Conservation (phyloP, 2,113 vertebrate species). For the Lophotis ruficrista region DNA sequence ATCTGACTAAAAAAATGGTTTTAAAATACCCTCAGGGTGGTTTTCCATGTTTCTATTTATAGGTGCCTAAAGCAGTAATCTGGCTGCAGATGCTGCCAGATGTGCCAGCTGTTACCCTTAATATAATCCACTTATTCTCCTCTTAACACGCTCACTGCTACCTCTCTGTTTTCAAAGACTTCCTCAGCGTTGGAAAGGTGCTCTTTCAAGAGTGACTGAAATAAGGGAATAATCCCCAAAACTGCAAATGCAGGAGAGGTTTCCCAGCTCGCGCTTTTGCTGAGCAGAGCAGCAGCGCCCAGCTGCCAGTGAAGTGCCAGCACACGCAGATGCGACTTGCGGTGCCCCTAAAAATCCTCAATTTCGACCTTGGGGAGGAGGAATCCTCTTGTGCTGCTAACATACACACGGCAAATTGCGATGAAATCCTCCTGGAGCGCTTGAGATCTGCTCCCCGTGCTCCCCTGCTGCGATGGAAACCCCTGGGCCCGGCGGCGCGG, state of each 20-base stretch:
- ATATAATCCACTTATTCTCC: background rate
- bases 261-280: background rate
- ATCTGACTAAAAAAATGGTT: background rate
- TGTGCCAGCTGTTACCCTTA: slow-evolving; percentile 33
- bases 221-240: background rate
- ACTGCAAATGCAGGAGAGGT: fast-evolving
- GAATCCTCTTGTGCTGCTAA: background rate
- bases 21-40: background rate
- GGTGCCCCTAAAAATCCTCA: background rate
- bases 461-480: background rate
- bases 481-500: background rate
- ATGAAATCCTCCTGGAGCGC: background rate
- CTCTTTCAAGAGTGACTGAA: background rate
- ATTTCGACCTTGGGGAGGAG: background rate
- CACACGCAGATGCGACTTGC: background rate
- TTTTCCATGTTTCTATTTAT: slow-evolving; percentile 18
- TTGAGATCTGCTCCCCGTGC: background rate
- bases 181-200: background rate
- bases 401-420: fast-evolving
- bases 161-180: background rate
- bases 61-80: slow-evolving; percentile 11
- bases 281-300: background rate
- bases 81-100: slow-evolving; percentile 52
- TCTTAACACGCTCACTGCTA: background rate
- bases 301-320: background rate